Evolutionary conservation across 2,888 invertebrate genomes (phyloP).

Genomic region (Polymixis flavicincta): DNA sequence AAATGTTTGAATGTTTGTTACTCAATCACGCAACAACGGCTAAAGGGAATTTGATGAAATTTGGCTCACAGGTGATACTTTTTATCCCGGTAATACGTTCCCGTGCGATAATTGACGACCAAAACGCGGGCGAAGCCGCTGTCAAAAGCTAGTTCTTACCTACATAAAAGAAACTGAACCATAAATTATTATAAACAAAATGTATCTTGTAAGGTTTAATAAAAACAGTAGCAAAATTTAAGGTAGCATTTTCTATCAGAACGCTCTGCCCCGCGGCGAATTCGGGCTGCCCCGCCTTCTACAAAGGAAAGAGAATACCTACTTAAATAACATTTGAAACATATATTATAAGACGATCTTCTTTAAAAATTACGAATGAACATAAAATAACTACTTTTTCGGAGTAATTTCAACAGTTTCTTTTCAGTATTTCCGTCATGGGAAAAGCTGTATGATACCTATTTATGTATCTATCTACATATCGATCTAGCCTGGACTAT

Average conservation of each 20-base stretch:
- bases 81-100: too few relatives aligned
- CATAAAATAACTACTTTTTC: neutral
- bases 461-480: neutral
- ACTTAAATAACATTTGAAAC: neutral
- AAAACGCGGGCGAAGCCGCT: too few relatives aligned
- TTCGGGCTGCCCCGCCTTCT: neutral
- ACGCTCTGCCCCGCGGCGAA: constrained; percentile 28
- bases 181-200: constrained; percentile 2
- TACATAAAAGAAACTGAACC: neutral
- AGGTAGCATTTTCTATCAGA: constrained; percentile 13
- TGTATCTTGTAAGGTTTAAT: neutral
- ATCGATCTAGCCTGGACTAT: too few relatives aligned
- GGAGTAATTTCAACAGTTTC: neutral
- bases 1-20: too few relatives aligned
- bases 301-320: neutral
- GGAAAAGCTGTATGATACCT: neutral
- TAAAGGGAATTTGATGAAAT: too few relatives aligned
- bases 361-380: neutral
- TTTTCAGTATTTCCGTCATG: neutral
- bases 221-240: constrained; percentile 32
- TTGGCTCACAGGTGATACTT: too few relatives aligned
- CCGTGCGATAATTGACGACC: too few relatives aligned
- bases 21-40: too few relatives aligned
- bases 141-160: too few relatives aligned
- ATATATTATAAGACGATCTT: neutral